A percentile compares a stretch with the other conserved stretches of the same genome.
Evolutionary conservation across 2,797 vertebrate species (phyloP).

Genomic region (Sebastiscus tertius): DNA sequence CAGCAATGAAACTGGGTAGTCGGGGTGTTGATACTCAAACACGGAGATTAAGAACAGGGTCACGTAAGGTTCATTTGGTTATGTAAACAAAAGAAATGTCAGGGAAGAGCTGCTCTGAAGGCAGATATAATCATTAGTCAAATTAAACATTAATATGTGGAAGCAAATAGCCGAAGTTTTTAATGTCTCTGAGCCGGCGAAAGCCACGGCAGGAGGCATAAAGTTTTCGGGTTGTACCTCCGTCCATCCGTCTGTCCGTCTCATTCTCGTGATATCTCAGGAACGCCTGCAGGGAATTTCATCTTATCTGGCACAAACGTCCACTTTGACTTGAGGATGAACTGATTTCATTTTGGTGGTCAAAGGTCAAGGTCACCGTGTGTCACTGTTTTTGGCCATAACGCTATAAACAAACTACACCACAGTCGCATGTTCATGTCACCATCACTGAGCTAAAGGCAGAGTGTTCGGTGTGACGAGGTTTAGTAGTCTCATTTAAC

Average conservation of each 20-base stretch:
- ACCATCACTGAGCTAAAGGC: too few species aligned
- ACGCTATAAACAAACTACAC: too few species aligned
- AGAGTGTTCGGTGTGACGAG: too few species aligned
- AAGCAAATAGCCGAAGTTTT: background rate
- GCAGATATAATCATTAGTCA: slow-evolving; percentile 4
- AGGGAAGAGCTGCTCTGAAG: background rate
- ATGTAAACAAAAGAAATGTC: background rate
- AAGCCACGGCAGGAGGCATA: background rate
- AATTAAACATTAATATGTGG: background rate
- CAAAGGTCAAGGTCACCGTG: background rate
- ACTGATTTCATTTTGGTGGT: background rate
- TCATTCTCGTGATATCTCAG: background rate
- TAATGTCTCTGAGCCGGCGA: background rate
- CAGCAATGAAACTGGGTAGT: background rate
- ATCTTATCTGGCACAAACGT: background rate
- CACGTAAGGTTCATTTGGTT: background rate
- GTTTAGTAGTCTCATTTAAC: too few species aligned
- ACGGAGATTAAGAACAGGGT: background rate
- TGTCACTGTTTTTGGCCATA: background rate
- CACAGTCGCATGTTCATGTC: too few species aligned
- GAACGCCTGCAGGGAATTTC: background rate
- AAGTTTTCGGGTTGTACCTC: background rate
- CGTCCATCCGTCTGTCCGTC: background rate
- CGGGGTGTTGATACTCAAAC: background rate
- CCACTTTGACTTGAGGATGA: background rate